Conservation (phyloP, 2,888 invertebrate genomes). For the Temnothorax unifasciatus region DNA sequence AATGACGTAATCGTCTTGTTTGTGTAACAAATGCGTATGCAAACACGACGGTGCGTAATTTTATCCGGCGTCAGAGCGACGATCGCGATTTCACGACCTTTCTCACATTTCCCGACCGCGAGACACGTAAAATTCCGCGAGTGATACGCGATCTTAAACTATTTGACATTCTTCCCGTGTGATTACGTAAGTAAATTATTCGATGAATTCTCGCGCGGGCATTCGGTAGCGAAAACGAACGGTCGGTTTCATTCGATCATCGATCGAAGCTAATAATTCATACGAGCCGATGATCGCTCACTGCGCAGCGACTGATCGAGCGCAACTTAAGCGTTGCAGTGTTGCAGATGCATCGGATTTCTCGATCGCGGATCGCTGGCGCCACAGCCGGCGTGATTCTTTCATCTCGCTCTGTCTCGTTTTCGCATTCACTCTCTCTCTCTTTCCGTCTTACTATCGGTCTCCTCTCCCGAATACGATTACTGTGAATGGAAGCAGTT, state of each 20-base stretch:
- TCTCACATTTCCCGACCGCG: constrained; percentile 24
- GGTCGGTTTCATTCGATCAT: constrained; percentile 19
- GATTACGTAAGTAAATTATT: constrained; percentile 27
- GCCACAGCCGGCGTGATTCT: constrained; percentile 29
- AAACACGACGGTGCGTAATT: constrained; percentile 35
- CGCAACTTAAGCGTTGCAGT: constrained; percentile 11
- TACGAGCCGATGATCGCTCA: constrained; percentile 9
- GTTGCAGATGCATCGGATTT: constrained; percentile 52
- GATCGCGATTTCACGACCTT: constrained; percentile 22
- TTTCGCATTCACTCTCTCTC: constrained; percentile 24
- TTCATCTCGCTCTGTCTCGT: constrained; percentile 32
- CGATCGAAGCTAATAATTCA: constrained; percentile 54
- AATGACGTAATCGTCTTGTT: constrained; percentile 35
- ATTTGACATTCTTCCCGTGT: background rate
- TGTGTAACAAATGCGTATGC: constrained; percentile 29
- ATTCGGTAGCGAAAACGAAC: background rate
- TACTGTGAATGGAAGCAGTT: constrained; percentile 30
- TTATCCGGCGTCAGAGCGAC: constrained; percentile 25
- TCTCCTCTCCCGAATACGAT: constrained; percentile 24
- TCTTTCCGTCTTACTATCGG: constrained; percentile 13
- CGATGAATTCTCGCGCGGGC: background rate
- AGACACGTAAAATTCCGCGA: constrained; percentile 24
- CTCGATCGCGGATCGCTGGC: constrained; percentile 58
- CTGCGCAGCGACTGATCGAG: constrained; percentile 19
- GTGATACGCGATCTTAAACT: background rate